A percentile compares a stretch with the other conserved stretches of the same genome.
phyloP scores from a whole-genome alignment of 2,888 invertebrate genomes.

The Leucania comma region DNA sequence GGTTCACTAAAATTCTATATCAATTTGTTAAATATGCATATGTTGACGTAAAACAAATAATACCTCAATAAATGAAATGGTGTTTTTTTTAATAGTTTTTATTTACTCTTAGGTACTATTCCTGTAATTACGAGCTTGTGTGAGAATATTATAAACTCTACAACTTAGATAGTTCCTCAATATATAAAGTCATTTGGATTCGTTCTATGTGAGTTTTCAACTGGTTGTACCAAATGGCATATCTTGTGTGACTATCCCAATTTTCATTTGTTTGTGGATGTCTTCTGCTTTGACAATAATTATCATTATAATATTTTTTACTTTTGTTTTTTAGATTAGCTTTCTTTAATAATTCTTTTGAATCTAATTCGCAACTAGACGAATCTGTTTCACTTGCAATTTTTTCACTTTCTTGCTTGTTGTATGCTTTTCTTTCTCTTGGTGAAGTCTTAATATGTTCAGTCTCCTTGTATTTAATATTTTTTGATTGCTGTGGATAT shows the following conservation, averaged over 20 bases:
- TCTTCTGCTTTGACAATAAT: constrained; percentile 4
- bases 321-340: neutral
- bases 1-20: constrained; percentile 5
- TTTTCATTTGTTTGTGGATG: neutral
- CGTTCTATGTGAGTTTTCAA: constrained; percentile 76
- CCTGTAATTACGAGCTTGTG: neutral
- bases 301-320: neutral
- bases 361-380: neutral
- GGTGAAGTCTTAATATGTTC: constrained; percentile 6
- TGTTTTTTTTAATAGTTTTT: constrained; percentile 19
- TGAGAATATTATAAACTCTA: constrained; percentile 8
- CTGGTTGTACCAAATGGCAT: constrained; percentile 79
- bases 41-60: constrained; percentile 28
- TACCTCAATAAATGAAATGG: constrained; percentile 35
- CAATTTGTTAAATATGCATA: neutral
- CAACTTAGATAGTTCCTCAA: constrained; percentile 76
- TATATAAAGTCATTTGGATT: constrained; percentile 78
- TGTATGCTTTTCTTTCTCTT: neutral
- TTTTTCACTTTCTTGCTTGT: neutral
- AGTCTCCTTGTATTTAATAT: neutral
- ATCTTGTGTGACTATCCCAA: constrained; percentile 51
- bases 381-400: constrained; percentile 11
- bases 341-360: constrained; percentile 10
- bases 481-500: neutral
- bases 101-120: constrained; percentile 15